Evolutionary conservation across 2,797 vertebrate species (phyloP), one percentile per base, ranked within the genome.

Genomic region (Scleropages formosus): DNA sequence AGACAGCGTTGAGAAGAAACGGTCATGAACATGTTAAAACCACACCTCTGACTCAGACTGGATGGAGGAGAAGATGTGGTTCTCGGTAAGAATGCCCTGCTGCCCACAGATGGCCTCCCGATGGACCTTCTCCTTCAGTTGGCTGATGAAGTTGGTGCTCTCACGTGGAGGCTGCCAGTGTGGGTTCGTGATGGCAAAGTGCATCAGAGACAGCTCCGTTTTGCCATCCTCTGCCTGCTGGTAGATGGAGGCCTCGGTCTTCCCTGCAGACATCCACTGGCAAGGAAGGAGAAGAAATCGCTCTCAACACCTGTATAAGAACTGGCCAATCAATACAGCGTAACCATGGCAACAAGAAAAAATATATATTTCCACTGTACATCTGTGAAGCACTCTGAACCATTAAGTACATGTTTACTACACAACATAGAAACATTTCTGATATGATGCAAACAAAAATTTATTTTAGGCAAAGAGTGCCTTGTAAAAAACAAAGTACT

Each of bases 221-320:
- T 99, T 99, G 63, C 97, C 97, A 0, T 98, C 96, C 82, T 99
- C 97, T 0, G 97, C 97, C 85, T 99, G 97, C 85, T 99, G 97
- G 90, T 99, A 98, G 82, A 98, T 94, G 2, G 97, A 99, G 1
- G 97, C 96, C 84, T 99, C 96, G 0, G 97, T 98, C 92, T 97
- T 96, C 4, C 96, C 96, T 1, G 91, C 96, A 0, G 97, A 98
- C 88, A 98, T 95, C 97, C 97, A 98, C 97, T 98, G 80, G 8
- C 77, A 18, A 47, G n/a, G 22, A 1, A n/a, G 3, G 22, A 26
- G 27, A 6, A 20, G 18, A 59, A 44, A 26, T 7, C 59, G 75
- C 15, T 65, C 24, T 44, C 46, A 18, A 18, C 67, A 64, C 18
- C 6, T 31, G 6, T 39, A 31, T 31, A 6, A 31, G 6, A 6